phyloP scores from a whole-genome alignment of 1,140 invertebrate genomes.

The Mizuhopecten yessoensis region DNA sequence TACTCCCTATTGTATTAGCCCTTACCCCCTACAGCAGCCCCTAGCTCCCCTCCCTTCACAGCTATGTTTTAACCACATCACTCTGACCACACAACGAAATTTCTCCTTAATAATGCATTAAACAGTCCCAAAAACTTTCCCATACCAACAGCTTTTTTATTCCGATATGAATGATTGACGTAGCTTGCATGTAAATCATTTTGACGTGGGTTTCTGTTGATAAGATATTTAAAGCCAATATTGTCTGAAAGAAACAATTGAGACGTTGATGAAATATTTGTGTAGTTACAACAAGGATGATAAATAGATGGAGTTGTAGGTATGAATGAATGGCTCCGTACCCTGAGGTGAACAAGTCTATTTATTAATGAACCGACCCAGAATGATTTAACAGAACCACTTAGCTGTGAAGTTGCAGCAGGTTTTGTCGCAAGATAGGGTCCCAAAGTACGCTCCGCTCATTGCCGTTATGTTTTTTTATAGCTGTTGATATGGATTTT shows the following conservation, averaged over 20 bases:
- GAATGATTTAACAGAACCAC: not conserved
- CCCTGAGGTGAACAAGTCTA: not conserved
- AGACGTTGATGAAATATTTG: not conserved
- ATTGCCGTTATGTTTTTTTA: not conserved
- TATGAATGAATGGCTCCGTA: not conserved
- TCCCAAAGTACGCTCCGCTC: not conserved
- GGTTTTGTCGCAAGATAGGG: not conserved
- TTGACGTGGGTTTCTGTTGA: not conserved
- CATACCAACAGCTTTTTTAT: not conserved
- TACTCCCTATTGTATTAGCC: too few species aligned
- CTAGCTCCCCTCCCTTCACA: not conserved
- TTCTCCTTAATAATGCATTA: not conserved
- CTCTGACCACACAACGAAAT: not conserved
- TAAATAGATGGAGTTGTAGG: too few species aligned
- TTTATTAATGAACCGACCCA: not conserved
- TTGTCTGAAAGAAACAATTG: slow-evolving; percentile 10
- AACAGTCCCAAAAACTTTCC: not conserved
- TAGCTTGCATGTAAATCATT: not conserved
- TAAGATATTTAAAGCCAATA: not conserved
- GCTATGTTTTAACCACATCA: not conserved
- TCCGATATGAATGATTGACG: not conserved
- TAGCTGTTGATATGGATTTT: slow-evolving; percentile 1
- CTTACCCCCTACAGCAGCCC: not conserved
- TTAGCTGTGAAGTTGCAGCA: not conserved
- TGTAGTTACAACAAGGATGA: not conserved